These are phyloP conservation scores for Pristionchus mayeri DNA, from an alignment of 2,888 invertebrate genomes.

Conservation along the genomic window DNA sequence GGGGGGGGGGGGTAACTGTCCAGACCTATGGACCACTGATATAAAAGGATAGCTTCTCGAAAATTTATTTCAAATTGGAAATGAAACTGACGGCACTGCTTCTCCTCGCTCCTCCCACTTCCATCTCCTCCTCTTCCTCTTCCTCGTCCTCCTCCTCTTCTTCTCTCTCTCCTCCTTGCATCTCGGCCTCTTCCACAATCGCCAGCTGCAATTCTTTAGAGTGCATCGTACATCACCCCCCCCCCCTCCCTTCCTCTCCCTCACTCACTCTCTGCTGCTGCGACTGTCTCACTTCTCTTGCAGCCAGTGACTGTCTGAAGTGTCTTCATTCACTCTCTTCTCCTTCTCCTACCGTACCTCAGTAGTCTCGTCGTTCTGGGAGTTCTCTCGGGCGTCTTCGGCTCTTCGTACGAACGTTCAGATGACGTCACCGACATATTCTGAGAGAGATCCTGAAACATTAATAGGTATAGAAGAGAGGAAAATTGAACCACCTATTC, in stretches of 20 bases:
- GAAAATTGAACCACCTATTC: not conserved
- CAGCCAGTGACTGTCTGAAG: not conserved
- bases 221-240: no score
- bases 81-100: not conserved
- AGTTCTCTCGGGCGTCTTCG: constrained; percentile 13
- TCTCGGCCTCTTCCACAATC: not conserved
- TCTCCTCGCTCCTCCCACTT: not conserved
- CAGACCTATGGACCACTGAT: no score
- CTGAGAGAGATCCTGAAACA: constrained; percentile 23
- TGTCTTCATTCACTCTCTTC: not conserved
- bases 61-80: no score
- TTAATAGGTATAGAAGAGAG: no score
- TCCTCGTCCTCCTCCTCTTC: not conserved
- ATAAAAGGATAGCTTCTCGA: no score
- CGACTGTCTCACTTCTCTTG: not conserved
- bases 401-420: not conserved
- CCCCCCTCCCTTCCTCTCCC: not conserved
- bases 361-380: constrained; percentile 2
- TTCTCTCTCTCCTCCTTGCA: not conserved
- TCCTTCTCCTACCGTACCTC: not conserved
- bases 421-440: not conserved
- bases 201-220: not conserved
- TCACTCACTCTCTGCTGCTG: constrained; percentile 20
- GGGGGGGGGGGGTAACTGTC: no score
- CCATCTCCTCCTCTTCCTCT: not conserved